Base-by-base conservation (phyloP, 2,888 invertebrate species). In the Notodonta ziczac region DNA sequence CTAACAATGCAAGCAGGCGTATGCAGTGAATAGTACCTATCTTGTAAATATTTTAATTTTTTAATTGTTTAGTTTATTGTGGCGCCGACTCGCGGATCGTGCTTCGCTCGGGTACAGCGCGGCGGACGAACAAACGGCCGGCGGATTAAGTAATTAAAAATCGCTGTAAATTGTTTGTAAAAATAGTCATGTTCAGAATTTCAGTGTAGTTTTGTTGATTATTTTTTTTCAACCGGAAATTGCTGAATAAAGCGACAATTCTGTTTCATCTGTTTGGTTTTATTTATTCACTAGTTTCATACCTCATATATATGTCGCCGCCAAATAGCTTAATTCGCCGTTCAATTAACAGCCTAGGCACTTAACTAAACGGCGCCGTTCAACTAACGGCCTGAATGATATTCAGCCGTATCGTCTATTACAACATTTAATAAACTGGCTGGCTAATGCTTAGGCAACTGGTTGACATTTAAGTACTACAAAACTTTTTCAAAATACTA, bases 181-280 rank as follows among this genome's bases (percentile, higher is more conserved):
- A 88, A 89, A 89, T 90, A 93, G 93, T 91, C 89, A 89, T 86
- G 88, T 89, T 91, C 91, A 86, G 87, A 86, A 90, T 87, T 90
- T 91, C 90, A 88, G 85, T 90, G 89, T 91, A 91, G 88, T 89
- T 90, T 87, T 90, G 90, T 92, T 91, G 90, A 88, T 89, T 88
- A 84, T 88, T 89, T 89, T 89, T 52, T 91, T 91, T 91, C 89
- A 90, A 91, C 89, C 82, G 86, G 87, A 89, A 88, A 88, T 89
- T 92, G 91, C 91, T 91, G 87, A 92, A 89, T 92, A 93, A 93
- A 93, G 89, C 91, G 91, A 91, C 75, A 75, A 92, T 92, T 92
- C 90, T 93, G 93, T 93, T 93, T 91, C 84, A 87, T 75, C 57
- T 52, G 58, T 66, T 83, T 73, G 56, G 85, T 92, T 91, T 91